phyloP scores from a whole-genome alignment of 2,888 invertebrate species.

The Folsomia candida region DNA sequence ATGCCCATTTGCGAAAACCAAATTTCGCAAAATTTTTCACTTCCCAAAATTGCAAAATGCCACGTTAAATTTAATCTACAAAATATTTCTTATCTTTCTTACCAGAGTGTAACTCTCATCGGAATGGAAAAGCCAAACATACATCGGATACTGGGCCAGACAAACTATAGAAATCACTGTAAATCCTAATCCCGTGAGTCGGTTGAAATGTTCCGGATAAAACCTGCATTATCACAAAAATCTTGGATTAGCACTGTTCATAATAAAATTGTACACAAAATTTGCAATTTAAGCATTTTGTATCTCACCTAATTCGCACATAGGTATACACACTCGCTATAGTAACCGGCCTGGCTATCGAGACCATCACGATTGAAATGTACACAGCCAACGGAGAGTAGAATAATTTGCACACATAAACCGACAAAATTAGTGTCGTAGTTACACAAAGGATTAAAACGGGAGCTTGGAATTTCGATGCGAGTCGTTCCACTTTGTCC shows the following conservation, averaged over 20 bases:
- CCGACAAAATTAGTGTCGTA: not conserved
- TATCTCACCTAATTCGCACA: not conserved
- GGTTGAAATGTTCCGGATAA: constrained; percentile 2
- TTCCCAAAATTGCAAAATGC: too few relatives aligned
- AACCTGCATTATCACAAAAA: not conserved
- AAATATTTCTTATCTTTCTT: not conserved
- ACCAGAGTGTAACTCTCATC: not conserved
- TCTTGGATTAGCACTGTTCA: not conserved
- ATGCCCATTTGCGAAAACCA: too few relatives aligned
- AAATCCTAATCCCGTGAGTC: not conserved
- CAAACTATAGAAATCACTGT: not conserved
- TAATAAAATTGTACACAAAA: not conserved
- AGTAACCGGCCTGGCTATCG: not conserved
- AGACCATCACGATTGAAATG: not conserved
- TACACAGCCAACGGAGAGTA: not conserved
- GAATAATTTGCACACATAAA: not conserved
- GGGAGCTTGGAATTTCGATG: not conserved
- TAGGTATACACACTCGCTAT: not conserved
- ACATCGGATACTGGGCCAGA: not conserved
- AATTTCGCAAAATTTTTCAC: too few relatives aligned
- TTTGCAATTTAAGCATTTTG: too few relatives aligned
- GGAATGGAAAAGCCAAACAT: not conserved
- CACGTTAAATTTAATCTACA: too few relatives aligned
- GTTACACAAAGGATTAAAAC: not conserved
- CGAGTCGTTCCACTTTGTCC: not conserved